phyloP scores from a whole-genome alignment of 2,113 vertebrate genomes.

The Rhea pennata region DNA sequence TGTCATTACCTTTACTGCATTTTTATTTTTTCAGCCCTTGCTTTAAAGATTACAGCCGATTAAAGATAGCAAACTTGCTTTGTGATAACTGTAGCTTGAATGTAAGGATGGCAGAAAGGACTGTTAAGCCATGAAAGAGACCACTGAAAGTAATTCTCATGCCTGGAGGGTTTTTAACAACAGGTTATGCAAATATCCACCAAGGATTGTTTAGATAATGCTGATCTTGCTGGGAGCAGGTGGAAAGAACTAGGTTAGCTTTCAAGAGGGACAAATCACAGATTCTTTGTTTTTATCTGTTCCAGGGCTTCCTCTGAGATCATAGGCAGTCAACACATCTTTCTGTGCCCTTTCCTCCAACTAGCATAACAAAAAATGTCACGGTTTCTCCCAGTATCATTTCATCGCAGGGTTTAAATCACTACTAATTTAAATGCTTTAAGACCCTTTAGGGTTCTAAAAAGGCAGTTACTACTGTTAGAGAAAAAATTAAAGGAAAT shows the following conservation, averaged over 20 bases:
- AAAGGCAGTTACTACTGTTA: neutral
- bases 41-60: neutral
- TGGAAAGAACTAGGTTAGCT: neutral
- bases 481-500: neutral
- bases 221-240: constrained; percentile 44
- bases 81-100: neutral
- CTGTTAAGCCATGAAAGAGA: constrained; percentile 10
- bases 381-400: neutral
- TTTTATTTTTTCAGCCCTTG: neutral
- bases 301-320: neutral
- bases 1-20: neutral
- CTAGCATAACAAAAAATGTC: neutral
- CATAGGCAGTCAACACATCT: neutral
- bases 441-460: neutral
- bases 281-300: neutral
- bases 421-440: neutral
- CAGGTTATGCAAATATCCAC: constrained; percentile 47
- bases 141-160: neutral
- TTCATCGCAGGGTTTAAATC: neutral
- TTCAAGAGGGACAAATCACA: neutral
- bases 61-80: neutral
- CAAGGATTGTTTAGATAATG: neutral
- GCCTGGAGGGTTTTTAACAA: neutral
- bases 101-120: neutral
- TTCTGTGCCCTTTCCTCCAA: neutral